Evolutionary conservation across 2,888 invertebrate genomes (phyloP), one percentile per base, ranked within the genome.

Genomic region (Melangyna quadrimaculata): DNA sequence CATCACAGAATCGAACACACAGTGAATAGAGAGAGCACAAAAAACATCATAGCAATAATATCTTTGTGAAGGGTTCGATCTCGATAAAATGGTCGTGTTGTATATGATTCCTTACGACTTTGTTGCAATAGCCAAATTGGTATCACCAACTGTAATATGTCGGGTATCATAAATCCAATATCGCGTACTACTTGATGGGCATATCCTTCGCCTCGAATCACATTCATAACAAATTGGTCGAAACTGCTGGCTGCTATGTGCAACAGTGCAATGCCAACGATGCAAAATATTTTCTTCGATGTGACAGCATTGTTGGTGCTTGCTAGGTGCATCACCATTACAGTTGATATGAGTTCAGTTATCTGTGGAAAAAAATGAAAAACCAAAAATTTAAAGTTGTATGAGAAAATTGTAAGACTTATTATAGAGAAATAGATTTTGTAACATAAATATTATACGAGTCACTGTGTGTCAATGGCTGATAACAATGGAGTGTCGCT

Each of bases 121-220:
- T 91, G 90, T 61, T 92, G 91, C 78, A 94, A 89, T 81, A 93
- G 91, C 91, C 93, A 92, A 17, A 94, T 87, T 43, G 95, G 94
- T 82, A 96, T 91, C 19, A 94, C 87, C 29, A 95, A 92, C 89
- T 95, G 95, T 40, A 95, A 91, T 57, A 95, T 90, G 88, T 95
- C 95, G 29, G 95, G 95, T 77, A 94, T 92, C 95, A 95, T 95
- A 88, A 95, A 94, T 37, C 94, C 94, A 87, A 95, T 91, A 90
- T 95, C 95, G 12, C 95, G 93, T 67, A 95, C 93, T 67, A 95
- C 94, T 93, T 95, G 95, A 92, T 95, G 95, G 22, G 94, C 92
- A 86, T 94, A 93, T 7, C 95, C 95, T 90, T 94, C 94, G 63
- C 94, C 94, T 71, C 93, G 93, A 22, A 95, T 90, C 69, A 95